Evolutionary conservation across 2,888 invertebrate species (phyloP).

Genomic region (Barypeithes pellucidus): DNA sequence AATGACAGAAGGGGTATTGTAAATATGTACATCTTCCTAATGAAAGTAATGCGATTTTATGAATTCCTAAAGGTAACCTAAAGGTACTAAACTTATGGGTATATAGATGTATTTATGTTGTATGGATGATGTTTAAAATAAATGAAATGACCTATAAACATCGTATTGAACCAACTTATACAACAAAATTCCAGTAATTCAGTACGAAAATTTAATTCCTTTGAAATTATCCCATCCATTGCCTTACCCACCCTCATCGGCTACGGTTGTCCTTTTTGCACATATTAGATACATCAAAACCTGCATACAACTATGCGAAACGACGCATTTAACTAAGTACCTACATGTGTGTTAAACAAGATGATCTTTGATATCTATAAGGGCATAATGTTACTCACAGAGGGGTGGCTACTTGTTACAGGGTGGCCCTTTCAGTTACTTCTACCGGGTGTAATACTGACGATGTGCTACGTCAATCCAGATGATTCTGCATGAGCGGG

Average conservation of each 20-base stretch:
- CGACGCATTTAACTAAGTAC: conserved; percentile 28
- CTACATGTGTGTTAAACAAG: conserved; percentile 38
- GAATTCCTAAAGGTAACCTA: too few species aligned
- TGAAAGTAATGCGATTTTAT: too few species aligned
- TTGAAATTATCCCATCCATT: too few species aligned
- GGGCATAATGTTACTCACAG: conserved; percentile 29
- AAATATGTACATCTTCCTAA: too few species aligned
- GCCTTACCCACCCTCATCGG: background rate
- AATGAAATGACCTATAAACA: too few species aligned
- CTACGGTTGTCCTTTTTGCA: conserved; percentile 27
- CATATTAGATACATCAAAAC: conserved; percentile 10
- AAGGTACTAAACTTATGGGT: too few species aligned
- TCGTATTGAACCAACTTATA: too few species aligned
- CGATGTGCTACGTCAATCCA: conserved; percentile 40
- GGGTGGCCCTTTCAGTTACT: conserved; percentile 44
- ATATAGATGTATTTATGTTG: too few species aligned
- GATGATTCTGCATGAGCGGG: conserved; percentile 26
- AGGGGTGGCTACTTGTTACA: conserved; percentile 31
- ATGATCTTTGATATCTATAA: conserved; percentile 38
- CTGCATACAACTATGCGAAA: conserved; percentile 14
- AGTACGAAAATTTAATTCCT: too few species aligned
- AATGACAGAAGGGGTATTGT: too few species aligned
- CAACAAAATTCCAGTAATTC: too few species aligned
- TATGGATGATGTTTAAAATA: too few species aligned
- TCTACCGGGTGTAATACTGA: conserved; percentile 35